Base-by-base conservation (phyloP, 2,888 invertebrate species). In the Agrochola macilenta region DNA sequence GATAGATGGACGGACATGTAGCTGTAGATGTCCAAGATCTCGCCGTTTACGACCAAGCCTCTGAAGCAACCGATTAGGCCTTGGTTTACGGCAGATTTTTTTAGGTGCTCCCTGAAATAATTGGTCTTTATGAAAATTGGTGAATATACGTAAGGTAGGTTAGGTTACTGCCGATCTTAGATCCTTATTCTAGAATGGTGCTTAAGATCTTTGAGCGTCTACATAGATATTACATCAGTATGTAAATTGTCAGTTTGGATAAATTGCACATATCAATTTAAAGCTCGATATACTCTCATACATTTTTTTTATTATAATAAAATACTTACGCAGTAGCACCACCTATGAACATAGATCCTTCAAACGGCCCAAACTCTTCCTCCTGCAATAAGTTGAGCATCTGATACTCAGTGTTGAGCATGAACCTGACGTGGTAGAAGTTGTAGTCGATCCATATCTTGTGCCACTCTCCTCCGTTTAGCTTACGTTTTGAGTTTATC, bases 371-470 rank as follows among this genome's bases (percentile, higher is more conserved):
- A 92, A 99, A 99, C 91, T 99, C 98, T 92, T 99, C 98, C 92
- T 98, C 98, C 20, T 98, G 97, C 86, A 98, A 95, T 76, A 99
- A 95, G 94, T 99, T 98, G 39, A 99, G 98, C 98, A 99, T 99
- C 96, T 98, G 98, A 91, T 98, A 98, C 91, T 99, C 98, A 57
- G 98, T 98, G 92, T 99, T 99, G 86, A 99, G 98, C 98, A 99
- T 99, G 92, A 99, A 99, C 83, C 99, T 97, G 57, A 99, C 99
- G 93, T 99, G 99, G 94, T 99, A 98, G 92, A 98, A 98, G 95
- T 99, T 99, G 93, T 99, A 99, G 96, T 99, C 99, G 82, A 99
- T 98, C 98, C 99, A 98, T 85, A 99, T 98, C 95, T 99, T 99
- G 94, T 99, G 99, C 99, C 99, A 99, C 93, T 99, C 99, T 1